These are phyloP conservation scores for Drosophila tsacasi DNA, from an alignment of 1,140 invertebrate species.

Conservation along the genomic window DNA sequence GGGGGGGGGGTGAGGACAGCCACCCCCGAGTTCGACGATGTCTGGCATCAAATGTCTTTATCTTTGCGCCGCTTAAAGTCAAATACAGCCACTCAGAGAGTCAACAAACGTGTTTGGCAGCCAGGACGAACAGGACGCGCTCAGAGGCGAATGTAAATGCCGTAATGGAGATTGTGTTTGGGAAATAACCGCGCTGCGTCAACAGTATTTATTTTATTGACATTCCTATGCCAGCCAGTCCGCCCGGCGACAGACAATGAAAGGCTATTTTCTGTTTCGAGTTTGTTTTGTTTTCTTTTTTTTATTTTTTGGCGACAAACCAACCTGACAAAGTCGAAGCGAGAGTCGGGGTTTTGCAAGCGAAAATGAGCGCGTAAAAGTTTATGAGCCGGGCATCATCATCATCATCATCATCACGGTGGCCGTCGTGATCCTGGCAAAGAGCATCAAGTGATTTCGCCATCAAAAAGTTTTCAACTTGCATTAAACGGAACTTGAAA, in stretches of 20 bases:
- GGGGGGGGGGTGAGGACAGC: not conserved
- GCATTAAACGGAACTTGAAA: slow-evolving; percentile 60
- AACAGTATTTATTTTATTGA: slow-evolving; percentile 83
- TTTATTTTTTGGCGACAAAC: slow-evolving; percentile 62
- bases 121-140: slow-evolving; percentile 32
- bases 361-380: slow-evolving; percentile 76
- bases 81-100: slow-evolving; percentile 77
- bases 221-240: slow-evolving; percentile 66
- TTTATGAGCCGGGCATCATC: slow-evolving; percentile 69
- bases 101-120: slow-evolving; percentile 64
- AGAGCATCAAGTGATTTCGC: slow-evolving; percentile 75
- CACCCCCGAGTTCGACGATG: slow-evolving; percentile 30
- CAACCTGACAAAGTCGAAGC: slow-evolving; percentile 59
- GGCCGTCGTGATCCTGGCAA: slow-evolving; percentile 40
- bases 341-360: slow-evolving; percentile 12
- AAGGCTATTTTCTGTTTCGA: slow-evolving; percentile 76
- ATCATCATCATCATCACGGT: slow-evolving; percentile 18
- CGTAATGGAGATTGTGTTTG: slow-evolving; percentile 80
- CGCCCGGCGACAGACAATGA: slow-evolving; percentile 58
- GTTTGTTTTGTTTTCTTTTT: slow-evolving; percentile 33
- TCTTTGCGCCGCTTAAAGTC: slow-evolving; percentile 80
- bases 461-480: slow-evolving; percentile 81
- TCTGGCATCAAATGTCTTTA: slow-evolving; percentile 80
- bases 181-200: slow-evolving; percentile 82
- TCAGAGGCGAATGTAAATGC: slow-evolving; percentile 69